Percentiles rank a stretch among this genome's conserved stretches.
phyloP scores from a whole-genome alignment of 2,113 vertebrate genomes.

The Ahaetulla prasina region DNA sequence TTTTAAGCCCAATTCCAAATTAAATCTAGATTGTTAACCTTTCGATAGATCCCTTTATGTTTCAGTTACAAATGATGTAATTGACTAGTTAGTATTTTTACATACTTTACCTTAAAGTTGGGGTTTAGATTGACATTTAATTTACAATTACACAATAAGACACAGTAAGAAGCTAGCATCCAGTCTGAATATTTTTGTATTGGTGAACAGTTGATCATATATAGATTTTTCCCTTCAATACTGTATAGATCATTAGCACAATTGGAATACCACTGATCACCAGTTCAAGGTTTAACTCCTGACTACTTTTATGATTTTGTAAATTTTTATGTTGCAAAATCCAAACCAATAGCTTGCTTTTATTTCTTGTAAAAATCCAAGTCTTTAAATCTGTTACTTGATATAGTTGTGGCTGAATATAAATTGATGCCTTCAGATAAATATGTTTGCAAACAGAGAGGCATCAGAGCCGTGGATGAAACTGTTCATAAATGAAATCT shows the following conservation, averaged over 20 bases:
- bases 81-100: neutral
- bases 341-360: neutral
- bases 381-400: neutral
- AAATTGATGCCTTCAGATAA: conserved; percentile 38
- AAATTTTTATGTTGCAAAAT: neutral
- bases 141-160: neutral
- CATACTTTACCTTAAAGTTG: neutral
- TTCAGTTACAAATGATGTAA: neutral
- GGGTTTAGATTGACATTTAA: neutral
- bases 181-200: neutral
- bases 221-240: neutral
- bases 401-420: conserved; percentile 23
- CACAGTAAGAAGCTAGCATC: neutral
- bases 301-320: neutral
- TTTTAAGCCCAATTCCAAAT: neutral
- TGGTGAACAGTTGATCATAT: neutral
- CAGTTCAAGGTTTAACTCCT: neutral
- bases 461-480: conserved; percentile 20
- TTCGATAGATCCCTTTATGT: neutral
- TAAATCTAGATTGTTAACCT: neutral
- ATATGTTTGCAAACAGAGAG: conserved; percentile 46
- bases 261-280: neutral
- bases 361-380: conserved; percentile 24
- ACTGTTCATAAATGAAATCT: conserved; percentile 45
- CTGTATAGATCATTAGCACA: neutral